Conservation (phyloP, 2,113 vertebrate species). For the Trinectes maculatus region DNA sequence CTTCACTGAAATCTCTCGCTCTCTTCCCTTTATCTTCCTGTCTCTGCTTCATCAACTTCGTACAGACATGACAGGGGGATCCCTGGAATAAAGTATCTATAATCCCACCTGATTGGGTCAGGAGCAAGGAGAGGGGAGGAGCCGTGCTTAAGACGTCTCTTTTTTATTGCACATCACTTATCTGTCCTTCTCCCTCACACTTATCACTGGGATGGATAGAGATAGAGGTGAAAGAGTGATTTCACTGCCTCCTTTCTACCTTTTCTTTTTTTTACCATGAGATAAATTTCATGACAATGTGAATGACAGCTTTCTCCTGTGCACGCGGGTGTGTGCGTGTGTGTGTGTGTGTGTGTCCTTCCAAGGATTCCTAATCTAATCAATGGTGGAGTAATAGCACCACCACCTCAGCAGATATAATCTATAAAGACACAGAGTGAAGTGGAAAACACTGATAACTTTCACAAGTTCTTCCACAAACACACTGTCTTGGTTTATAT, state of each 20-base stretch:
- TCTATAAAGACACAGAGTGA: conserved; percentile 61
- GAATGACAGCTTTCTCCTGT: not conserved
- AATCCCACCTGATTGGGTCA: conserved; percentile 74
- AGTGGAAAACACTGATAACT: conserved; percentile 66
- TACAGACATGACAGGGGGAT: conserved; percentile 54
- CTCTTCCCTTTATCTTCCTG: conserved; percentile 5
- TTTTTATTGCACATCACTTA: conserved; percentile 76
- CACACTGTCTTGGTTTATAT: conserved; percentile 7
- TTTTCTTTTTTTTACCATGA: not conserved
- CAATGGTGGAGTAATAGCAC: conserved; percentile 63
- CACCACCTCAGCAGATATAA: conserved; percentile 66
- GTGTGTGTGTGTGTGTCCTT: conserved; percentile 29
- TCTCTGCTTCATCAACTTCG: conserved; percentile 43
- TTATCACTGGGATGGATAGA: conserved; percentile 76
- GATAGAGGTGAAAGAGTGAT: conserved; percentile 53
- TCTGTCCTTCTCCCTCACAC: conserved; percentile 69
- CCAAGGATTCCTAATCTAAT: conserved; percentile 72
- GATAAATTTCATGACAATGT: not conserved
- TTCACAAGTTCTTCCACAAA: conserved; percentile 40
- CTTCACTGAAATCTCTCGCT: too few relatives aligned
- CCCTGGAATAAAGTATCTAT: conserved; percentile 62
- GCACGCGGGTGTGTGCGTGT: not conserved
- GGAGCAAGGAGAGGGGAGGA: conserved; percentile 64
- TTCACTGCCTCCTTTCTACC: not conserved
- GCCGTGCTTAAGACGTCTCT: conserved; percentile 69